Percentiles rank a stretch among this genome's conserved stretches.
Conservation (phyloP, 2,888 invertebrate genomes). For the Mayetiola destructor region DNA sequence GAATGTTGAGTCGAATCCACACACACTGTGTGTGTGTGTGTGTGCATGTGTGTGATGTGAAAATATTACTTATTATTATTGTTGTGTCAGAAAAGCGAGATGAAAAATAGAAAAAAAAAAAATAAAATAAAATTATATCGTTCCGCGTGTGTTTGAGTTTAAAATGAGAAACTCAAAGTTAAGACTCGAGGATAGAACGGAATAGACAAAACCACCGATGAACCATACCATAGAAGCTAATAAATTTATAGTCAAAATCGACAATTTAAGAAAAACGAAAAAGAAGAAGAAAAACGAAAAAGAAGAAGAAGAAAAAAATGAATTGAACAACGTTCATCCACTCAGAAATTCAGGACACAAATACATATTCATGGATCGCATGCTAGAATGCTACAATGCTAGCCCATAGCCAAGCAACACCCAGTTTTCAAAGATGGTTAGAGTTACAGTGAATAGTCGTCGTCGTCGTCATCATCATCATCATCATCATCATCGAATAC, state of each 20-base stretch:
- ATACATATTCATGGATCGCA: constrained; percentile 9
- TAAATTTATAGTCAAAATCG: background rate
- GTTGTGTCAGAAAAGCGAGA: background rate
- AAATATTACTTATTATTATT: no score
- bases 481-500: no score
- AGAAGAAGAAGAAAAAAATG: background rate
- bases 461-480: no score
- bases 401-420: constrained; percentile 10
- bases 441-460: constrained; percentile 1
- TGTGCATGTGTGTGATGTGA: no score
- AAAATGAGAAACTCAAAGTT: background rate
- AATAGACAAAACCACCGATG: background rate
- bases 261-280: background rate
- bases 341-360: constrained; percentile 12
- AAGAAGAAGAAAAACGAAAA: background rate
- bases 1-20: no score
- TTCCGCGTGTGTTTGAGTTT: background rate
- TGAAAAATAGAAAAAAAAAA: background rate
- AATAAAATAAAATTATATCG: no score
- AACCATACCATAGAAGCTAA: background rate
- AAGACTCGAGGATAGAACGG: background rate
- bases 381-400: no score
- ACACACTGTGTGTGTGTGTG: no score
- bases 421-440: background rate
- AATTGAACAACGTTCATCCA: constrained; percentile 5